Base-by-base conservation (phyloP, 1,140 invertebrate species). In the Ostrea edulis region DNA sequence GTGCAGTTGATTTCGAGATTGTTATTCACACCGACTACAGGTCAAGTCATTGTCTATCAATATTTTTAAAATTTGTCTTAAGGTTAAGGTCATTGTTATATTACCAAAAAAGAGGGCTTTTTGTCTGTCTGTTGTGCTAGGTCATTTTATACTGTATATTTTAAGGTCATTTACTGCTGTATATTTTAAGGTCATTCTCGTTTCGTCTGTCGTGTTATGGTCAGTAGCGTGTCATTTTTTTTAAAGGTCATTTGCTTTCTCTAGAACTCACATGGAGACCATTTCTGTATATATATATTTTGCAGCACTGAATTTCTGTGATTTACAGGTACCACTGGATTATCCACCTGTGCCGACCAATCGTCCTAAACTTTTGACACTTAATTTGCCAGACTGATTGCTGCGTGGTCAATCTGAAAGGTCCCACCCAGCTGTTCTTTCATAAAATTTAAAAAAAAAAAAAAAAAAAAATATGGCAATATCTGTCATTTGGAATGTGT, bases 221-320 rank as follows among this genome's bases (percentile, higher is more conserved):
- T 62, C n/a, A 5, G 12, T 62, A n/a, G 7, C n/a, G 17, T 7
- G 58, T n/a, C 58, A 7, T 62, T n/a, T 77, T 35, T 17, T 35
- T 29, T 44, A 35, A 12, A 77, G 68, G 68, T 77, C 29, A 77
- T 77, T 68, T 77, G 25, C 68, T 77, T 77, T 77, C 68, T 77
- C 68, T 77, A 77, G 68, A 77, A 77, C 25, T 77, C 68, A 44
- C 55, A 2, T 17, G 55, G 55, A 62, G 55, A 62, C 55, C 17
- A 1, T 20, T 62, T 2, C 17, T 58, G 5, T 20, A 17, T 62
- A 20, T 20, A 17, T 62, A n/a, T 62, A 20, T 62, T 62, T 62
- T 62, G 0, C 0, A 20, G 2, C n/a, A 7, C 7, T 62, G n/a
- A 62, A 62, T 62, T 20, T 7, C 17, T 8, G 0, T 20, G 55